These are phyloP conservation scores for Larimichthys polyactis DNA, from an alignment of 2,113 vertebrate species.

Conservation along the genomic window DNA sequence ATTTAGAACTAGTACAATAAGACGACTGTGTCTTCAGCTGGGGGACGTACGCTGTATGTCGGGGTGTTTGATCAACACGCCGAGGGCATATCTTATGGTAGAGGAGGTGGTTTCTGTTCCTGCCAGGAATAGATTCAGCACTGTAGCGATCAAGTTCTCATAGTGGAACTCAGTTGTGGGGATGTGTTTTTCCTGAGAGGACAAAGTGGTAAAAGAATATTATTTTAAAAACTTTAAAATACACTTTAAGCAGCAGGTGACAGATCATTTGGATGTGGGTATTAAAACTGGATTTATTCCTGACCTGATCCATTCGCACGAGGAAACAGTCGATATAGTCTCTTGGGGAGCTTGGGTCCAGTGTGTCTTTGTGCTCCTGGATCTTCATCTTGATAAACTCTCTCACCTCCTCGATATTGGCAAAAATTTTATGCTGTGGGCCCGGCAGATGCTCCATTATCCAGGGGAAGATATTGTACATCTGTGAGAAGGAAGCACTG, in stretches of 20 bases:
- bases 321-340: conserved; percentile 89
- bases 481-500: conserved; percentile 62
- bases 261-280: too few relatives aligned
- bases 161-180: conserved; percentile 79
- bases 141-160: conserved; percentile 80
- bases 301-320: conserved; percentile 82
- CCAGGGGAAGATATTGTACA: conserved; percentile 86
- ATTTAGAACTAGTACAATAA: too few relatives aligned
- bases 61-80: conserved; percentile 83
- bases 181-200: conserved; percentile 78
- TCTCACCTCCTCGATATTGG: conserved; percentile 9
- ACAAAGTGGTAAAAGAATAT: neutral
- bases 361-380: conserved; percentile 75
- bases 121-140: conserved; percentile 83
- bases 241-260: neutral
- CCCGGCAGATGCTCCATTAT: conserved; percentile 83
- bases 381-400: conserved; percentile 77
- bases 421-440: conserved; percentile 68
- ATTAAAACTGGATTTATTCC: neutral
- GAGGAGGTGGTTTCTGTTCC: conserved; percentile 86
- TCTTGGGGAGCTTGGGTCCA: conserved; percentile 78
- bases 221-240: neutral
- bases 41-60: conserved; percentile 77
- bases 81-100: conserved; percentile 82
- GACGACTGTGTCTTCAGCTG: neutral